Evolutionary conservation across 1,140 invertebrate species (phyloP), one percentile per base, ranked within the genome.

Genomic region (Apis cerana): DNA sequence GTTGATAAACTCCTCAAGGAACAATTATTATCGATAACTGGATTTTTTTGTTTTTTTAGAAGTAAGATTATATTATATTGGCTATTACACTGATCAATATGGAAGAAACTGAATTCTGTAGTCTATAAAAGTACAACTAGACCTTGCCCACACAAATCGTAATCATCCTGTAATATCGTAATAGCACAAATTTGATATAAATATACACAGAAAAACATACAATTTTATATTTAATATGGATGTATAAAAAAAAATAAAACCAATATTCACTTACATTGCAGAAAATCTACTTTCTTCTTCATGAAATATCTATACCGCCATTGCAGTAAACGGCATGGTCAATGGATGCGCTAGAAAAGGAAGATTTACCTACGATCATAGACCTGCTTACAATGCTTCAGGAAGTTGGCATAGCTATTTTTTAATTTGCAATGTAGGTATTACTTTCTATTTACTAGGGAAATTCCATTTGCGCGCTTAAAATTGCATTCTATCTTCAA

Each of bases 261-360:
- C 15, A 82, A 59, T 64, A 27, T 19, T 50, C 62, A 87, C 86
- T 88, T 85, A 84, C 85, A 80, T 64, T 84, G 23, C 79, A 62
- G 69, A 87, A 78, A 84, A 75, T 59, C 77, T 65, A 81, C 64
- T 84, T 70, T 82, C 64, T 75, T 80, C 86, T 74, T 61, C 50
- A 21, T 74, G 64, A 81, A 43, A 58, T 27, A 80, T 69, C 82
- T 84, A 87, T 74, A 86, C 88, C 88, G 88, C 89, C 89, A 90
- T 90, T 89, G 88, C 85, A 85, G 84, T 76, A 84, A 85, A 88
- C 88, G 79, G 88, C 85, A 89, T 89, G 87, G 86, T 86, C 86
- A 86, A 82, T 85, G 82, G 81, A 82, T 88, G 82, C 85, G 86
- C 85, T 81, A 80, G 65, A 72, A 78, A 86, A 86, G 70, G 65